Base-by-base conservation (phyloP, 2,888 invertebrate genomes). In the Eurois occulta region DNA sequence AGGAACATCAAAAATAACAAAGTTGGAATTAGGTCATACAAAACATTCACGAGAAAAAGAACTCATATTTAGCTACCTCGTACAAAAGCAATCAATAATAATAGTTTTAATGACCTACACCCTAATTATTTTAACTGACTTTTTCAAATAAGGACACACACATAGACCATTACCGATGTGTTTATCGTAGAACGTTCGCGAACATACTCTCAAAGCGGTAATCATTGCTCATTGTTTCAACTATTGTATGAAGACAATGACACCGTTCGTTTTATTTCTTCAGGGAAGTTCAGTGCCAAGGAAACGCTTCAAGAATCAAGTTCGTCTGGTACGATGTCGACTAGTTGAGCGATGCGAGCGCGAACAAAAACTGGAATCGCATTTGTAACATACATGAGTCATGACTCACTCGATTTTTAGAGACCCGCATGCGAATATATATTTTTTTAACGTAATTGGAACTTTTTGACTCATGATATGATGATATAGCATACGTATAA, bases 161-260 rank as follows among this genome's bases (percentile, higher is more conserved):
- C 43, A n/a, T 21, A 38, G 18, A 13, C 32, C 68, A 73, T 68
- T 41, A 64, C 41, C 16, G 13, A 38, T 46, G 13, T 66, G 18
- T 72, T 72, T 43, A 73, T 80, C 38, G 48, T 46, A 68, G 71
- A 78, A 76, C 24, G 60, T 84, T 80, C 66, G 41, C 65, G 74
- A 86, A 77, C 13, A 24, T 46, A 65, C 52, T 80, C 86, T 88
- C 77, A 82, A 90, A 89, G 92, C 86, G 89, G 90, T 79, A 74
- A 83, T 88, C 87, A 90, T 88, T 87, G 89, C 86, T 87, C 88
- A 91, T 92, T 92, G 91, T 93, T 76, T 89, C 86, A 68, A 81
- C 82, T 58, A 90, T 89, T 85, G 86, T 88, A 78, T 87, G 86
- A 83, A 87, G 88, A 89, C 86, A 91, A 90, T 88, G 89, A 89